Percentiles rank a stretch among this genome's conserved stretches.
Conservation (phyloP, 2,797 vertebrate genomes). For the Sparidentex hasta region DNA sequence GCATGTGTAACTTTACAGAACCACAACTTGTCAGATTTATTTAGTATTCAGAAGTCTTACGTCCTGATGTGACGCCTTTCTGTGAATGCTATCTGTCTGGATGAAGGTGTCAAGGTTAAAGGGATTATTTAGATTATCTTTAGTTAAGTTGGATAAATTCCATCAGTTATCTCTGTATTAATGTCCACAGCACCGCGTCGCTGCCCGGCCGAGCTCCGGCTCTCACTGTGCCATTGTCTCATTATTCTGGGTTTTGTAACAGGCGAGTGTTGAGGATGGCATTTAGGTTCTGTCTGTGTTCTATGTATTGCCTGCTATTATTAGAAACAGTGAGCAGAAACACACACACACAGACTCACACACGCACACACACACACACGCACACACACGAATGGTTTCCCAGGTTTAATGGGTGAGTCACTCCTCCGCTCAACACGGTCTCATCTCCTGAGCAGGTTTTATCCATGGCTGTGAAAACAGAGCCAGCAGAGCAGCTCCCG, state of each 20-base stretch:
- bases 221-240: constrained; percentile 46
- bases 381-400: constrained; percentile 39
- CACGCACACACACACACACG: constrained; percentile 34
- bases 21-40: neutral
- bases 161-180: neutral
- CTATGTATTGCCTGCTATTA: constrained; percentile 82
- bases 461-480: constrained; percentile 58
- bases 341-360: constrained; percentile 3
- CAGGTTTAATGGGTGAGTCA: constrained; percentile 82
- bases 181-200: neutral
- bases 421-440: constrained; percentile 65
- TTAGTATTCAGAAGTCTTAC: neutral
- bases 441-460: constrained; percentile 78
- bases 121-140: too few species aligned
- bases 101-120: neutral
- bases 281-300: constrained; percentile 73
- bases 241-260: constrained; percentile 71
- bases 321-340: constrained; percentile 63
- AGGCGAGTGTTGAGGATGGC: constrained; percentile 57
- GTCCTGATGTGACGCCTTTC: too few species aligned
- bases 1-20: constrained; percentile 1
- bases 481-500: constrained; percentile 49
- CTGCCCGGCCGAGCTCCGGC: neutral
- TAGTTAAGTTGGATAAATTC: neutral
- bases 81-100: neutral